Percentiles rank a stretch among this genome's conserved stretches.
phyloP scores from a whole-genome alignment of 2,888 invertebrate species.

The Pachydiplax longipennis region DNA sequence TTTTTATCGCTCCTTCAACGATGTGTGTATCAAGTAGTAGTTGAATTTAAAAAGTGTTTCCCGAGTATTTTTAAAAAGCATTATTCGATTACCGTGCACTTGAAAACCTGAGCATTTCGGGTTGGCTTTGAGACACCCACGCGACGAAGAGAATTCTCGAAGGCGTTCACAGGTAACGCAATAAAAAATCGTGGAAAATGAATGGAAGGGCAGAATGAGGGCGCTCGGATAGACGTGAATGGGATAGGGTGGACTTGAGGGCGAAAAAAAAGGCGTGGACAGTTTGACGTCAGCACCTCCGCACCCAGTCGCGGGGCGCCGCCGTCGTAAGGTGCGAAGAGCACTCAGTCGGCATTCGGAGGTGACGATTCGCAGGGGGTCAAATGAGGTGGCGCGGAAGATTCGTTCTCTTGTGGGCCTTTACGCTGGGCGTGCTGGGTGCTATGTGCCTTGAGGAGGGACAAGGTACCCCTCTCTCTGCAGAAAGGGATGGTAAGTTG shows the following conservation, averaged over 20 bases:
- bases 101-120: too few species aligned
- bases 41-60: too few species aligned
- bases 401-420: not conserved
- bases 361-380: not conserved
- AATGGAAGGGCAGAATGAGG: not conserved
- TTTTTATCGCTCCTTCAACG: too few species aligned
- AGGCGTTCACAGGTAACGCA: too few species aligned
- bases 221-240: not conserved
- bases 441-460: not conserved
- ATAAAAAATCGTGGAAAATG: not conserved
- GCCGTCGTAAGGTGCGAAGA: not conserved
- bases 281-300: conserved; percentile 9
- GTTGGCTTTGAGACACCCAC: too few species aligned
- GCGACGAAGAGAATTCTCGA: too few species aligned
- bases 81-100: too few species aligned
- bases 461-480: too few species aligned
- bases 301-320: not conserved
- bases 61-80: too few species aligned
- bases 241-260: not conserved
- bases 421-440: not conserved
- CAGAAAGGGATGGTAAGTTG: too few species aligned
- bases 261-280: not conserved
- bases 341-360: not conserved
- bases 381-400: not conserved
- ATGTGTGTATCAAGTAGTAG: too few species aligned